Evolutionary conservation across 2,113 vertebrate species (phyloP).

Genomic region (Crotophaga sulcirostris): DNA sequence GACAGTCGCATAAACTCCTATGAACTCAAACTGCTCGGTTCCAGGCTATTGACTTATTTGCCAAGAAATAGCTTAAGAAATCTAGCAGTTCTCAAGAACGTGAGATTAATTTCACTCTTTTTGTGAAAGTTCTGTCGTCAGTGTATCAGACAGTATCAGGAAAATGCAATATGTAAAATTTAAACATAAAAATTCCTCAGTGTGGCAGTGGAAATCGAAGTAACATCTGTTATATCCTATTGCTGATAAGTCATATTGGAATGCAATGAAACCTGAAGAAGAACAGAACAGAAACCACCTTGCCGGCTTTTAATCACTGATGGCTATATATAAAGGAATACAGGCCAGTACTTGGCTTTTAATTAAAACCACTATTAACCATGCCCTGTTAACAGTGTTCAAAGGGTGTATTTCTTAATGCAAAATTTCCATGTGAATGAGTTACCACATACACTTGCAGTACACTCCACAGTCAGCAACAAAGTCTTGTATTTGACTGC

Average conservation of each 20-base stretch:
- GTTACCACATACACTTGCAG: neutral
- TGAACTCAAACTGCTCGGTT: constrained; percentile 50
- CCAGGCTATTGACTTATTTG: constrained; percentile 22
- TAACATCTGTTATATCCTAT: constrained; percentile 3
- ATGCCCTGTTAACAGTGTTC: neutral
- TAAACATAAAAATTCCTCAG: constrained; percentile 13
- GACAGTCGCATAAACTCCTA: constrained; percentile 34
- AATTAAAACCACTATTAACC: neutral
- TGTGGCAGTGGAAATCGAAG: constrained; percentile 38
- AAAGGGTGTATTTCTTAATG: neutral
- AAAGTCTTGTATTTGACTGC: neutral
- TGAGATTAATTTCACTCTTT: constrained; percentile 51
- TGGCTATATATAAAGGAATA: neutral
- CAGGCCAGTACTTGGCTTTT: neutral
- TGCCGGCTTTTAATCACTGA: neutral
- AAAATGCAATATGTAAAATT: constrained; percentile 19
- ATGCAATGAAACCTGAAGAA: neutral
- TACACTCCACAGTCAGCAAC: neutral
- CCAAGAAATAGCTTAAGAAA: constrained; percentile 41
- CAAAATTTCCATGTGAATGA: neutral
- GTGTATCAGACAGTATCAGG: constrained; percentile 29
- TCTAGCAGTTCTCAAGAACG: constrained; percentile 25
- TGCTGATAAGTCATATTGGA: constrained; percentile 1
- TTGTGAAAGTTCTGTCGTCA: neutral
- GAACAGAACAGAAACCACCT: neutral